phyloP scores from a whole-genome alignment of 2,113 vertebrate species.

The Fulica atra region DNA sequence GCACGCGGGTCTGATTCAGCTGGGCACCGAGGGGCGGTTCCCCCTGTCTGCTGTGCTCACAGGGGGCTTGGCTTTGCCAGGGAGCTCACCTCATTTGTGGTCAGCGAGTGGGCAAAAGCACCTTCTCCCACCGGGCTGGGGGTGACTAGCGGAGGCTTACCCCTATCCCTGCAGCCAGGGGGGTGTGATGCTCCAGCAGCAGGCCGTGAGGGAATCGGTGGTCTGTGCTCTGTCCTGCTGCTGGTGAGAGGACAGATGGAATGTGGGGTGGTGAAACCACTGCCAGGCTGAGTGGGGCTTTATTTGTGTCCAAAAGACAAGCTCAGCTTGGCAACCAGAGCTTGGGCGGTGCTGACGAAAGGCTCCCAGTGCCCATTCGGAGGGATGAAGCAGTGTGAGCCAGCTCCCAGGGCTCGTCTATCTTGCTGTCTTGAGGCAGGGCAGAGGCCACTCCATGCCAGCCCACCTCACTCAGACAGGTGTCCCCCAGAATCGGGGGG shows the following conservation, averaged over 20 bases:
- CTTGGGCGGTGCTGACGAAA: not conserved
- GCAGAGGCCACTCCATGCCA: not conserved
- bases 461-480: not conserved
- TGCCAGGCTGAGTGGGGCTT: not conserved
- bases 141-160: not conserved
- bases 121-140: not conserved
- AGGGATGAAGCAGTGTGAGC: not conserved
- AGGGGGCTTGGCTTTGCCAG: fast-evolving
- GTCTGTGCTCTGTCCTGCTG: not conserved
- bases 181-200: not conserved
- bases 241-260: not conserved
- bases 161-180: not conserved
- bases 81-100: not conserved
- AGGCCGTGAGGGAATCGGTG: not conserved
- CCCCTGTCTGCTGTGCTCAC: not conserved
- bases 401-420: not conserved
- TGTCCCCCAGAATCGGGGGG: fast-evolving
- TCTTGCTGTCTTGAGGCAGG: not conserved
- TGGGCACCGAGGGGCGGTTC: not conserved
- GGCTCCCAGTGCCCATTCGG: not conserved
- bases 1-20: slow-evolving; percentile 14
- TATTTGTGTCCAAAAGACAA: not conserved
- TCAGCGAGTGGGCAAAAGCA: not conserved
- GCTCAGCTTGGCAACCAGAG: not conserved
- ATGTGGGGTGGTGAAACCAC: not conserved